A percentile compares a stretch with the other conserved stretches of the same genome.
phyloP scores from a whole-genome alignment of 30 jellyfish, hydroid and myxozoan genomes.

The Aurelia sp. region DNA sequence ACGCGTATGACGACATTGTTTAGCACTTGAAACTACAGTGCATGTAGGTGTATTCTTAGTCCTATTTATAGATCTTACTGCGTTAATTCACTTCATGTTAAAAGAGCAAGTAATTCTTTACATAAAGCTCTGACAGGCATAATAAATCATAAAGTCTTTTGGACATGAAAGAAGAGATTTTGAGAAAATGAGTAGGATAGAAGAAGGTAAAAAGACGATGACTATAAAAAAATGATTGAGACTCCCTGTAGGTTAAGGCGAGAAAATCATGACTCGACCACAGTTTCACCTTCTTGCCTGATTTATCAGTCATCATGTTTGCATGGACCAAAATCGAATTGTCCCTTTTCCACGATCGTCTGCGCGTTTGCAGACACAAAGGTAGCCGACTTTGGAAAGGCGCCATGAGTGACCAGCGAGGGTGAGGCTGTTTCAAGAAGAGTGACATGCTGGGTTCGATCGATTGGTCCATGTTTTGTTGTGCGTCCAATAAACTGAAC shows the following conservation, averaged over 20 bases:
- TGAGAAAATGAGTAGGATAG: not conserved
- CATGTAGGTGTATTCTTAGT: no score
- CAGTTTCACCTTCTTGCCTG: conserved; percentile 64
- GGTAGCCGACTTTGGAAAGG: conserved; percentile 33
- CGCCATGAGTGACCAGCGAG: conserved; percentile 41
- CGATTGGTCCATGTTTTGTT: no score
- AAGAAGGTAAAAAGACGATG: not conserved
- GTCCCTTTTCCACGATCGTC: conserved; percentile 28
- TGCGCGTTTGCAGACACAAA: conserved; percentile 43
- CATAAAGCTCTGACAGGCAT: no score
- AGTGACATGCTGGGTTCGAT: no score
- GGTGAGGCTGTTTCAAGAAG: not conserved
- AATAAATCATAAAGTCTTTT: no score
- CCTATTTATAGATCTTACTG: no score
- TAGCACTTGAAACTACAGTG: no score
- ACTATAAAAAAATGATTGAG: not conserved
- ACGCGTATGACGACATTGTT: no score
- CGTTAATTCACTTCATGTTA: no score
- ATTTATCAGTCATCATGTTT: conserved; percentile 58
- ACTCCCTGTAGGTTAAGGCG: conserved; percentile 64
- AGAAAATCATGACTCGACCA: conserved; percentile 61
- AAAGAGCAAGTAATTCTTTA: no score
- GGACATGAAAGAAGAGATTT: not conserved
- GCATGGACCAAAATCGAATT: conserved; percentile 3
- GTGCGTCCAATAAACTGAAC: no score